Base-by-base conservation (phyloP, 1,140 invertebrate species). In the Dolichoris vasculosae region DNA sequence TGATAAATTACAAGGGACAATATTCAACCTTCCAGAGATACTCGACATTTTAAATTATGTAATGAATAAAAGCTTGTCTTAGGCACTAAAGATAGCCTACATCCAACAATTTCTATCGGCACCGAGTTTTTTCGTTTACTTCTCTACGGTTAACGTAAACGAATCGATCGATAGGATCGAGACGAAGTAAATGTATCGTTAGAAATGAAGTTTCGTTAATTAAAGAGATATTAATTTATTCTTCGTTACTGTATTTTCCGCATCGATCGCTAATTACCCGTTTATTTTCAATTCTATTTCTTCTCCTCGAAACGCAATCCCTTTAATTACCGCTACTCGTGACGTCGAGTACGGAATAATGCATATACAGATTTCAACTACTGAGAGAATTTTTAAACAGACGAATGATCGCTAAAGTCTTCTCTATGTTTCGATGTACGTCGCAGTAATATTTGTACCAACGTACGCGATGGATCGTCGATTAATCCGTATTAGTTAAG, bases 121-220 rank as follows among this genome's bases (percentile, higher is more conserved):
- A 9, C 23, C 26, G 26, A 59, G 13, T 26, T 69, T 69, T 69
- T 69, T 67, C 30, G 15, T 20, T 69, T 69, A 30, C 32, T 38
- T 38, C 67, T 38, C 2, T 59, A 59, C 26, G 3, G 55, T 26
- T 59, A 26, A 26, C 23, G 26, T 59, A 79, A 20, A 15, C n/a
- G 15, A 9, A 32, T 63, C 51, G 77, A 63, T 63, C 51, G 23
- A 63, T 79, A 55, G 0, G 77, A 79, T 20, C 1, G 11, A 35
- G 32, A n/a, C 32, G n/a, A 59, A 59, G 48, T 15, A 59, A 78
- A 78, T 8, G 46, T 51, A 46, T 32, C 30, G 23, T 59, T 48
- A 48, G 46, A 77, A 59, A 20, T 35, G 48, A 78, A 78, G 76
- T 78, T 59, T 17, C 48, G 48, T 59, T 38, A 78, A 78, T 59